Evolutionary conservation across 2,113 vertebrate genomes (phyloP), one percentile per base, ranked within the genome.

Genomic region (Rhinolophus ferrumequinum): DNA sequence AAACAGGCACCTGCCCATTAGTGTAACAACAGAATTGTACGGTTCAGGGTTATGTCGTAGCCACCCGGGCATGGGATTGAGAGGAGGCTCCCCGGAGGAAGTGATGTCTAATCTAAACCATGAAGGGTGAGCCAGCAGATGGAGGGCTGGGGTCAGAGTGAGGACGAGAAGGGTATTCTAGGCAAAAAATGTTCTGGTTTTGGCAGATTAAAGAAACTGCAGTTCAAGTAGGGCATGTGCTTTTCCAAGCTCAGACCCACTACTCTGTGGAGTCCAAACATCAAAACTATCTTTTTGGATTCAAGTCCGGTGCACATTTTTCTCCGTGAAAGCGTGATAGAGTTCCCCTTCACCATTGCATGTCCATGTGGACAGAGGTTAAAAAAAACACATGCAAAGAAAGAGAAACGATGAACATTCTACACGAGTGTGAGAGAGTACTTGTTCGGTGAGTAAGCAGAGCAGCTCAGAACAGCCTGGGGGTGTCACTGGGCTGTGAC

Each of bases 1-100:
- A 79, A 12, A 22, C 5, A 3, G 50, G 26, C 7, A 6, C 38
- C 0, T 28, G 50, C 3, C 26, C 24, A 6, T 10, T 10, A 1
- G 24, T 2, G 13, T 47, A 6, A 5, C 6, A 33, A 28, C 24
- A 64, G 52, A 76, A 26, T 5, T 8, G 0, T 2, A 3, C 19
- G 10, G 22, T 44, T 66, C 67, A n/a, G 26, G 58, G 8, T 11
- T 50, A 16, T 0, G 2, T 2, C 44, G 12, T 4, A 21, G 21
- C 9, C 15, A 18, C 28, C 0, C 0, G 16, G 56, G 38, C 13
- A 8, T 33, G n/a, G 26, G 47, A 19, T 6, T 22, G 16, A 15
- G 28, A 50, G 41, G 30, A 41, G 16, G 13, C 2, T 66, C 62
- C 66, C 30, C 12, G 6, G 30, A 75, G 6, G 62, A 80, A 54